Conservation (phyloP, 2,797 vertebrate species). For the Smutsia temminckii region DNA sequence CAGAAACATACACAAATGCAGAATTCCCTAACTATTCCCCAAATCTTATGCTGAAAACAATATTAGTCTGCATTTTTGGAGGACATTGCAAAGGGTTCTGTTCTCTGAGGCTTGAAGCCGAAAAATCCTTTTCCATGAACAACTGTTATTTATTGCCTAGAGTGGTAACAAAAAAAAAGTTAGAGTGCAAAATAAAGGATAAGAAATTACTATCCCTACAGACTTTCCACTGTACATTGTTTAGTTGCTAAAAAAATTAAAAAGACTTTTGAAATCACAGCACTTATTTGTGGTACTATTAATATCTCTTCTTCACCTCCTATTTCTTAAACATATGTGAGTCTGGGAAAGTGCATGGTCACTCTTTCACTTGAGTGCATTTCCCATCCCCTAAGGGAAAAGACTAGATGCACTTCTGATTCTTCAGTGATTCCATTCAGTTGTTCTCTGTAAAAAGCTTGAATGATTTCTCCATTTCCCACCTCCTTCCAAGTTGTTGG, state of each 20-base stretch:
- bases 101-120: neutral
- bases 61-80: neutral
- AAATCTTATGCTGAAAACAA: neutral
- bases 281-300: neutral
- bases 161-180: neutral
- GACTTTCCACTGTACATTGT: neutral
- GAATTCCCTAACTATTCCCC: neutral
- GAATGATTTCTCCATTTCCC: conserved; percentile 73
- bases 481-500: conserved; percentile 75
- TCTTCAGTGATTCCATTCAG: conserved; percentile 40
- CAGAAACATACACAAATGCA: neutral
- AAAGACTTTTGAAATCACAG: neutral
- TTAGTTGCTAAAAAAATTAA: conserved; percentile 5
- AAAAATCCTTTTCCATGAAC: conserved; percentile 8
- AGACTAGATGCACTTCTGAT: conserved; percentile 19
- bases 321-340: conserved; percentile 36
- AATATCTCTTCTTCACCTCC: neutral
- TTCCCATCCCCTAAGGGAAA: conserved; percentile 52
- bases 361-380: conserved; percentile 56
- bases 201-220: neutral
- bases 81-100: neutral
- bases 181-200: neutral
- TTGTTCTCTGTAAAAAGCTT: conserved; percentile 65
- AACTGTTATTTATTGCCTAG: neutral
- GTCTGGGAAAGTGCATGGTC: conserved; percentile 50